A percentile compares a stretch with the other conserved stretches of the same genome.
phyloP scores from a whole-genome alignment of 2,888 invertebrate species.

The Drosophila putrida region DNA sequence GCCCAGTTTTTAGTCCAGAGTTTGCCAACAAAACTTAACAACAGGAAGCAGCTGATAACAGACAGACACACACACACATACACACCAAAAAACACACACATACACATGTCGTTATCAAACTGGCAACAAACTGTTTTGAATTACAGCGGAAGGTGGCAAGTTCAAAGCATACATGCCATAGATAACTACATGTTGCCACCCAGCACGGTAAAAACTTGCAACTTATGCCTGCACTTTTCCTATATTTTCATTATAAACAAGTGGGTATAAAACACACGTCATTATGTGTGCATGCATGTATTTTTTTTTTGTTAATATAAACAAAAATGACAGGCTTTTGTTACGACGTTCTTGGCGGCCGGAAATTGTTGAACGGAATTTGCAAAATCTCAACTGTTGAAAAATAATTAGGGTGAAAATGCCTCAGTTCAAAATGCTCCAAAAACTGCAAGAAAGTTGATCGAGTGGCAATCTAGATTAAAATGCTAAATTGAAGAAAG shows the following conservation, averaged over 20 bases:
- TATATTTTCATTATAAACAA: slow-evolving; percentile 63
- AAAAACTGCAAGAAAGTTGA: neutral
- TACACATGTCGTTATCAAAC: slow-evolving; percentile 52
- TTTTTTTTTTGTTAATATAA: slow-evolving; percentile 12
- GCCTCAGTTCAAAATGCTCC: slow-evolving; percentile 13
- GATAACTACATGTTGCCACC: slow-evolving; percentile 34
- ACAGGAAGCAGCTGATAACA: slow-evolving; percentile 76
- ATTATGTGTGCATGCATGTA: slow-evolving; percentile 7
- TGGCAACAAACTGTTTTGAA: slow-evolving; percentile 71
- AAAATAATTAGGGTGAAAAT: slow-evolving; percentile 25
- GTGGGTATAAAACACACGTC: slow-evolving; percentile 8
- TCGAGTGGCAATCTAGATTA: neutral
- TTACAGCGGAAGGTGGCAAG: slow-evolving; percentile 76
- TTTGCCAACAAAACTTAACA: slow-evolving; percentile 70
- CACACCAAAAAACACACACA: neutral
- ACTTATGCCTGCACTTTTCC: slow-evolving; percentile 69
- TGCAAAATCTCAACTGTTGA: slow-evolving; percentile 36
- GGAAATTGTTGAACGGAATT: slow-evolving; percentile 62
- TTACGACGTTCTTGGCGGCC: slow-evolving; percentile 43
- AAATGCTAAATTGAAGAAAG: too few relatives aligned
- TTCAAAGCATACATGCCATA: slow-evolving; percentile 59
- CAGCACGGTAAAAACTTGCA: slow-evolving; percentile 57
- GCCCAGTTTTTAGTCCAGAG: slow-evolving; percentile 39
- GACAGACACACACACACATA: slow-evolving; percentile 12
- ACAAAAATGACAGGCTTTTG: slow-evolving; percentile 46